Evolutionary conservation across 1,140 invertebrate species (phyloP), one percentile per base, ranked within the genome.

Genomic region (Penaeus chinensis): DNA sequence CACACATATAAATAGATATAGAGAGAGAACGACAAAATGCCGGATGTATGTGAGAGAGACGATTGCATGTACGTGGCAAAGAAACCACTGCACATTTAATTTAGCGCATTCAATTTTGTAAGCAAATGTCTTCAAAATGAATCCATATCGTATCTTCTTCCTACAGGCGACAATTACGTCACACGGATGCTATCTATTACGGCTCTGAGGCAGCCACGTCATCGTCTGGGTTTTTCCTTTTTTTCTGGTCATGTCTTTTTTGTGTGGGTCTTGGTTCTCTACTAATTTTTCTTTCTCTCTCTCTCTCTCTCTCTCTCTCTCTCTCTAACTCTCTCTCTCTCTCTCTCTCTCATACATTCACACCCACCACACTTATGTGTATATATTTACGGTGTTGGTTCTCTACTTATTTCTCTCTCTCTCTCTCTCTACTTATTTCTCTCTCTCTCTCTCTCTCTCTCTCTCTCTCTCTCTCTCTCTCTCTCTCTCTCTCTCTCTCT

Each of bases 271-370:
- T 80, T 3, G 47, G 4, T 27, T 24, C 24, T 32, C 71, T 27
- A 18, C 47, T n/a, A 13, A 20, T 27, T n/a, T 76, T n/a, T 76
- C 71, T 76, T 20, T 76, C 71, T 37, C 71, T 37, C 71, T 76
- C 71, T 76, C 71, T 76, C 71, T 76, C 71, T 76, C 71, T 76
- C 20, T 27, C 71, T 22, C 18, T 18, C 3, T 24, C n/a, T 47
- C 54, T 37, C 47, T 80, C 54, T 47, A 0, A 11, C 0, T 81
- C 47, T 81, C 54, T 60, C 10, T 81, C 79, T 81, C 54, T 82
- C 61, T 63, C 80, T 63, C 22, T 65, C 80, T 62, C 54, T 42
- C 37, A n/a, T n/a, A n/a, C n/a, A n/a, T n/a, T n/a, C n/a, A n/a
- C n/a, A n/a, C n/a, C n/a, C 69, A 22, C n/a, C n/a, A n/a, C n/a